These are phyloP conservation scores for Drosophila novamexicana DNA, from an alignment of 1,140 invertebrate genomes.

Conservation along the genomic window DNA sequence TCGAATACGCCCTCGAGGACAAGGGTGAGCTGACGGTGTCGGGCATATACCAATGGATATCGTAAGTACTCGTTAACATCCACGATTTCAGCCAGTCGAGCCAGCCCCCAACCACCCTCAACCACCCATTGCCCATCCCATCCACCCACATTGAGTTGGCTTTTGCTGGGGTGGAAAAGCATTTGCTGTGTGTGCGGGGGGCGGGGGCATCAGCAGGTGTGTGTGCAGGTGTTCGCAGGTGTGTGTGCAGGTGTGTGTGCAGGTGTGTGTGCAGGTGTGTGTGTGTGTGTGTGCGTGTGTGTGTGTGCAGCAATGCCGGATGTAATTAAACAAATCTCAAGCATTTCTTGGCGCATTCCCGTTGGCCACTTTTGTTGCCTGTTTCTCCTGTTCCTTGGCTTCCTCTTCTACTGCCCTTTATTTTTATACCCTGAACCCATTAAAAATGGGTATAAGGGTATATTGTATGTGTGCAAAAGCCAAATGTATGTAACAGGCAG, in stretches of 20 bases:
- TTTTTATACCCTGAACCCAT: too few relatives aligned
- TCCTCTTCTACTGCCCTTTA: not conserved
- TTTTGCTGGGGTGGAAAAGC: not conserved
- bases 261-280: conserved; percentile 14
- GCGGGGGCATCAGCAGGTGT: not conserved
- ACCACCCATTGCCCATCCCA: not conserved
- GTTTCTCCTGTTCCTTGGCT: not conserved
- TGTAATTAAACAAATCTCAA: conserved; percentile 80
- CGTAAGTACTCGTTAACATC: conserved; percentile 88
- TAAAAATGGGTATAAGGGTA: too few relatives aligned
- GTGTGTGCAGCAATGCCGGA: conserved; percentile 51
- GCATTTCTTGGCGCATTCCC: conserved; percentile 56
- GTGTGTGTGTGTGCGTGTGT: not conserved
- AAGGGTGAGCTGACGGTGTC: conserved; percentile 94
- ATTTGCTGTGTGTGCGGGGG: not conserved
- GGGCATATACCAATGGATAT: conserved; percentile 95
- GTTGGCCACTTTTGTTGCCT: conserved; percentile 48
- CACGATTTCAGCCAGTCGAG: not conserved
- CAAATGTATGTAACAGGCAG: too few relatives aligned
- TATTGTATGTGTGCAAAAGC: too few relatives aligned
- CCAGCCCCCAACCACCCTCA: not conserved
- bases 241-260: conserved; percentile 20
- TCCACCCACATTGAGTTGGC: not conserved
- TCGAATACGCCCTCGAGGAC: conserved; percentile 92
- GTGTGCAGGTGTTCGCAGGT: not conserved